Evolutionary conservation across 92 coral and sea anemone genomes (phyloP).

Genomic region (Virgularia gustaviana): DNA sequence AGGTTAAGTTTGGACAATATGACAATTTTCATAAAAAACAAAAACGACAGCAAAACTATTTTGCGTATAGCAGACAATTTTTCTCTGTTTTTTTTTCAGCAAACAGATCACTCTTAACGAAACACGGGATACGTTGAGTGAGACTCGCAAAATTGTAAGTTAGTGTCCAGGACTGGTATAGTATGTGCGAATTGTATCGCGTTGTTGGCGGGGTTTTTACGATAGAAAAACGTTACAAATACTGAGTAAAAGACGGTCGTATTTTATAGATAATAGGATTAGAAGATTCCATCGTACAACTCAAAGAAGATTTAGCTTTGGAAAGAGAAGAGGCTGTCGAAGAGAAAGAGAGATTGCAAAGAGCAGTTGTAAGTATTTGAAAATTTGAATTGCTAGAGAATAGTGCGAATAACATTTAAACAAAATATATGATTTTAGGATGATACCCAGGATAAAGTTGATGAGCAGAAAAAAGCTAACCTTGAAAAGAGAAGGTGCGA

Average conservation of each 20-base stretch:
- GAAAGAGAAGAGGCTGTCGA: constrained; percentile 84
- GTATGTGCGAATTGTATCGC: background rate
- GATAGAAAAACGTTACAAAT: background rate
- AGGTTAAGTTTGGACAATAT: no score
- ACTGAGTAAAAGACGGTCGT: background rate
- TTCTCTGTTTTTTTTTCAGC: constrained; percentile 45
- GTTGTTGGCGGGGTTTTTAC: background rate
- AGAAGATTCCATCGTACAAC: constrained; percentile 90
- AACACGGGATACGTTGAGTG: constrained; percentile 85
- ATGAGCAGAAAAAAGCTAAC: constrained; percentile 78
- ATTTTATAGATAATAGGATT: constrained; percentile 78
- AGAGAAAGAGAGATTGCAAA: constrained; percentile 83
- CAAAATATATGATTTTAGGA: constrained; percentile 41
- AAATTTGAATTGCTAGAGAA: background rate
- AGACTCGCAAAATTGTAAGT: constrained; percentile 84
- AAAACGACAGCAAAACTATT: no score
- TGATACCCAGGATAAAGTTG: constrained; percentile 79
- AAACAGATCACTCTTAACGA: constrained; percentile 94
- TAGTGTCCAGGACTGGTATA: no score
- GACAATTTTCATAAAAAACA: no score
- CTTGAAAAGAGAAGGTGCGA: constrained; percentile 68
- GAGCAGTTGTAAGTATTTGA: constrained; percentile 77
- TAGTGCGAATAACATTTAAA: background rate
- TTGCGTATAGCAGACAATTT: no score
- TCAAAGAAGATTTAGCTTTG: constrained; percentile 81